These are phyloP conservation scores for Tuberolachnus salignus DNA, from an alignment of 2,888 invertebrate genomes.

Conservation along the genomic window DNA sequence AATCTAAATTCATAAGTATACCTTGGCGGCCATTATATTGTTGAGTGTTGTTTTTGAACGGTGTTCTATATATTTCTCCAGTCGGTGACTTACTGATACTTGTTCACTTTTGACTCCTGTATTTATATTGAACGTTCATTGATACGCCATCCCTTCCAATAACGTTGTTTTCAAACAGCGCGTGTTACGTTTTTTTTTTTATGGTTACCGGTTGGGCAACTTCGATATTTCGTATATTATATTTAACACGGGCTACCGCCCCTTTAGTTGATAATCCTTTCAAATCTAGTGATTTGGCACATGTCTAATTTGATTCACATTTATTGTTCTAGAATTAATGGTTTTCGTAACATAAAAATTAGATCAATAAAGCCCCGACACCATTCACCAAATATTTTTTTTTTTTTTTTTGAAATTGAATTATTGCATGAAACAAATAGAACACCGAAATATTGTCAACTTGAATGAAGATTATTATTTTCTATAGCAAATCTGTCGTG, in stretches of 20 bases:
- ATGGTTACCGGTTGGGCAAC: not conserved
- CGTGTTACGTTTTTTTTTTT: not conserved
- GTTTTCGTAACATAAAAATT: too few relatives aligned
- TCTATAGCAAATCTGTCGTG: too few relatives aligned
- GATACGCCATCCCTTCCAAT: slow-evolving; percentile 15
- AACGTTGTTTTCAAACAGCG: not conserved
- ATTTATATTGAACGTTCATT: not conserved
- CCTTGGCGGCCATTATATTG: too few relatives aligned
- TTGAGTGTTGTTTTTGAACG: too few relatives aligned
- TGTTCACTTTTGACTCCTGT: not conserved
- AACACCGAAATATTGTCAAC: too few relatives aligned
- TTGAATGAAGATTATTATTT: too few relatives aligned
- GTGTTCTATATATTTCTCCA: too few relatives aligned
- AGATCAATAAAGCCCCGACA: too few relatives aligned
- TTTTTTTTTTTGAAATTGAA: too few relatives aligned
- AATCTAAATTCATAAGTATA: too few relatives aligned
- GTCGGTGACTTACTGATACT: not conserved
- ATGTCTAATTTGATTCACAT: not conserved
- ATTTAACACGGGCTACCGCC: slow-evolving; percentile 1
- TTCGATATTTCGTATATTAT: not conserved
- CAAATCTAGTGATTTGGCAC: not conserved
- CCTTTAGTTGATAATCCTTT: not conserved
- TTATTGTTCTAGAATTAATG: not conserved
- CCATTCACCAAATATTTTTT: too few relatives aligned
- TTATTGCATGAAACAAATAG: too few relatives aligned